These are phyloP conservation scores for Pluvialis apricaria DNA, from an alignment of 2,113 vertebrate genomes.

Conservation along the genomic window DNA sequence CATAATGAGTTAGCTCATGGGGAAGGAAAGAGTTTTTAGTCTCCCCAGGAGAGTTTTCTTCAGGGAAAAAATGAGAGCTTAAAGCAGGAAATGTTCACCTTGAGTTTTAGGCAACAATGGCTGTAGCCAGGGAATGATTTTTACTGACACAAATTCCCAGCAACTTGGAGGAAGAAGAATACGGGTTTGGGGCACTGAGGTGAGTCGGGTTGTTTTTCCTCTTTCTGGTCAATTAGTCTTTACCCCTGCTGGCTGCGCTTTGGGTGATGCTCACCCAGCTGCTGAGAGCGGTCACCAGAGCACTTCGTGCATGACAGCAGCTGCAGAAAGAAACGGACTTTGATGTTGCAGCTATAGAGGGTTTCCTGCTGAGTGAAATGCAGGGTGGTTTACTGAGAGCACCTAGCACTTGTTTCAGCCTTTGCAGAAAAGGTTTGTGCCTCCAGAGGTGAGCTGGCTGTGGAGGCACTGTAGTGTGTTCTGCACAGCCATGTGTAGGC, in stretches of 20 bases:
- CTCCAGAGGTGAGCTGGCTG: not conserved
- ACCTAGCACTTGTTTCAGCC: not conserved
- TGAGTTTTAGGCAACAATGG: not conserved
- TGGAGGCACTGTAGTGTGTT: not conserved
- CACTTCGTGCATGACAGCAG: not conserved
- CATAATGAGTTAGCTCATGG: not conserved
- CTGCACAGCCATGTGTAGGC: not conserved
- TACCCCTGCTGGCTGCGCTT: fast-evolving
- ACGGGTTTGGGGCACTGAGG: not conserved
- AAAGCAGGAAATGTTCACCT: not conserved
- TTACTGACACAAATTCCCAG: not conserved
- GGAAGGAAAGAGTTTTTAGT: not conserved
- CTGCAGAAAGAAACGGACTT: conserved; percentile 7
- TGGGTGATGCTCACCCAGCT: not conserved
- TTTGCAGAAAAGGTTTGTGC: not conserved
- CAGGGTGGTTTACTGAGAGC: not conserved
- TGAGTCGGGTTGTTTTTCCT: not conserved
- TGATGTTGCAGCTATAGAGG: not conserved
- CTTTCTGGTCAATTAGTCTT: not conserved
- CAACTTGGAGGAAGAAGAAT: fast-evolving
- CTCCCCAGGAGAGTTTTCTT: not conserved
- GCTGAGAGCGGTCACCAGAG: not conserved
- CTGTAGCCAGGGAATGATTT: not conserved
- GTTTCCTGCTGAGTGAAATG: not conserved
- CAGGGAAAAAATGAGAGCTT: not conserved